Evolutionary conservation across 2,113 vertebrate genomes (phyloP).

Genomic region (Oreochromis niloticus): DNA sequence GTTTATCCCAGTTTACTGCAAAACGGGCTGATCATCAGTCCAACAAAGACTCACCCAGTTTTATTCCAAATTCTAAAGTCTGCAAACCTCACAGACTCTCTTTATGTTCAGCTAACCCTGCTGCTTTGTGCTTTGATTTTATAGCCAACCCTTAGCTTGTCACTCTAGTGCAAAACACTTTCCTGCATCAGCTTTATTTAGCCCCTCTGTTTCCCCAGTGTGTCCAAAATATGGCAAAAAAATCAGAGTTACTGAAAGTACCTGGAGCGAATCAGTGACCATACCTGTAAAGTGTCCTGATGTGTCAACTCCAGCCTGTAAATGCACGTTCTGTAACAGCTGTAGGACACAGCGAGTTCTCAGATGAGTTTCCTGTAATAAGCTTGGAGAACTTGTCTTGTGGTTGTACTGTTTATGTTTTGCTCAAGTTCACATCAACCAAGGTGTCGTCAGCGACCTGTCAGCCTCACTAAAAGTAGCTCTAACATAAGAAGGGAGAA

Average conservation of each 20-base stretch:
- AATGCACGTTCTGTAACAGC: not conserved
- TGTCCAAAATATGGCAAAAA: not conserved
- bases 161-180: not conserved
- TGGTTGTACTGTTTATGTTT: not conserved
- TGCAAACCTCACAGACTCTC: not conserved
- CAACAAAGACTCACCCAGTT: not conserved
- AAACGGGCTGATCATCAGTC: not conserved
- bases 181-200: not conserved
- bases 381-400: not conserved
- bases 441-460: not conserved
- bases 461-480: not conserved
- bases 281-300: not conserved
- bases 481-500: not conserved
- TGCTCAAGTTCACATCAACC: not conserved
- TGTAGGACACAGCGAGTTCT: not conserved
- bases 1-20: not conserved
- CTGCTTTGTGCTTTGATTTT: not conserved
- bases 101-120: not conserved
- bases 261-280: accelerated
- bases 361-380: not conserved
- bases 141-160: not conserved
- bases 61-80: not conserved
- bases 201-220: not conserved
- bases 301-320: not conserved
- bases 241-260: not conserved